phyloP scores from a whole-genome alignment of 2,113 vertebrate species.

The Pionites leucogaster region DNA sequence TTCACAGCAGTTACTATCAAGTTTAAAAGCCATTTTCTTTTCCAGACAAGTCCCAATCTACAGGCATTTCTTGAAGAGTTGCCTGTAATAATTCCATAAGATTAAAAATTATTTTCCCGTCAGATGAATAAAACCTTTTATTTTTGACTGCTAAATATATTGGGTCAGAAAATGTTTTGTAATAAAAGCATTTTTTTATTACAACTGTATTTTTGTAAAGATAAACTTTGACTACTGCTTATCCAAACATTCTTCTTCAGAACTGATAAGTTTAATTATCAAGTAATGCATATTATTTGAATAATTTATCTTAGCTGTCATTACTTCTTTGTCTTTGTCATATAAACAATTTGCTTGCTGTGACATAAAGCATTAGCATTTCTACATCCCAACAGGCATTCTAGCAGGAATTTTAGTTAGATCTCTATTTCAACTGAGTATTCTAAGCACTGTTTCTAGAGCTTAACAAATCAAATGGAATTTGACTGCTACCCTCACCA shows the following conservation, averaged over 20 bases:
- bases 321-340: background rate
- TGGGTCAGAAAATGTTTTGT: background rate
- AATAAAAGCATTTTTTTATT: background rate
- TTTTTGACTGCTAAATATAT: background rate
- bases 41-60: background rate
- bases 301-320: background rate
- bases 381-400: background rate
- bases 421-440: background rate
- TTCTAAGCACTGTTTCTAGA: background rate
- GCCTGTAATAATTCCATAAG: background rate
- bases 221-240: background rate
- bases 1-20: background rate
- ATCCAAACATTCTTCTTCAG: background rate
- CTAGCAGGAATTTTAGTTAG: background rate
- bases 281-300: background rate
- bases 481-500: background rate
- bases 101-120: background rate
- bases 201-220: background rate
- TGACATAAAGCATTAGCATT: background rate
- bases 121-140: background rate
- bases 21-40: background rate
- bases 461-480: background rate
- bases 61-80: background rate
- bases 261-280: background rate
- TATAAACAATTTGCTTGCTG: background rate